phyloP scores from a whole-genome alignment of 64 coral and sea anemone species.

The Stichodactyla mertensii region DNA sequence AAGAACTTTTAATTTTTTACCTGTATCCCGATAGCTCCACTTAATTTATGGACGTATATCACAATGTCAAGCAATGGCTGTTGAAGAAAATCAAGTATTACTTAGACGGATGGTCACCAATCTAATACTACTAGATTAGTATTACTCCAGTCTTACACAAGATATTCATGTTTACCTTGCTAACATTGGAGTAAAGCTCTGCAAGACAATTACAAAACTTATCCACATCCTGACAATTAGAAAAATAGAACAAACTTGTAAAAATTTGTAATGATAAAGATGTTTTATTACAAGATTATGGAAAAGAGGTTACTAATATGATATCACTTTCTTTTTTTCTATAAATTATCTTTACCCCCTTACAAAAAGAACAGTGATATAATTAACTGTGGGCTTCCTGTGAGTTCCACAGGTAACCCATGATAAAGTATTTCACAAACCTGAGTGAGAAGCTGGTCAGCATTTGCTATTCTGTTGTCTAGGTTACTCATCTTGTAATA shows the following conservation, averaged over 20 bases:
- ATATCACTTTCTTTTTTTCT: no score
- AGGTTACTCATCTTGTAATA: slow-evolving; percentile 97
- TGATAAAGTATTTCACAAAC: slow-evolving; percentile 23
- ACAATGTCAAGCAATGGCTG: slow-evolving; percentile 90
- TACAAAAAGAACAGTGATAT: neutral
- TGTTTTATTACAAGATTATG: no score
- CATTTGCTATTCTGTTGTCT: slow-evolving; percentile 97
- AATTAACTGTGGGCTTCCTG: neutral
- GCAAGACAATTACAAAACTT: slow-evolving; percentile 96
- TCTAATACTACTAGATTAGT: neutral
- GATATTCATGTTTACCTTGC: slow-evolving; percentile 64
- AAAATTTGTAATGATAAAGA: neutral
- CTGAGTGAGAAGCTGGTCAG: slow-evolving; percentile 98
- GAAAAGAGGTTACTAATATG: no score
- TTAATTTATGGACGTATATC: slow-evolving; percentile 76
- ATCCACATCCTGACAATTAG: slow-evolving; percentile 77
- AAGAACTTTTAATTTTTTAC: slow-evolving; percentile 11
- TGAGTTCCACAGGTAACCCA: neutral
- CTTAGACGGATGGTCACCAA: neutral
- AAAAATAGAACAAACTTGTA: neutral
- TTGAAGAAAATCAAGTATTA: neutral
- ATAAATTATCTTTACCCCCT: no score
- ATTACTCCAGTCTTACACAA: neutral
- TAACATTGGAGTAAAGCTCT: slow-evolving; percentile 95
- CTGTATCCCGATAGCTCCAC: slow-evolving; percentile 93